A percentile compares a stretch with the other conserved stretches of the same genome.
Evolutionary conservation across 2,797 vertebrate genomes (phyloP).

Genomic region (Petrocephalus schoutedeni): DNA sequence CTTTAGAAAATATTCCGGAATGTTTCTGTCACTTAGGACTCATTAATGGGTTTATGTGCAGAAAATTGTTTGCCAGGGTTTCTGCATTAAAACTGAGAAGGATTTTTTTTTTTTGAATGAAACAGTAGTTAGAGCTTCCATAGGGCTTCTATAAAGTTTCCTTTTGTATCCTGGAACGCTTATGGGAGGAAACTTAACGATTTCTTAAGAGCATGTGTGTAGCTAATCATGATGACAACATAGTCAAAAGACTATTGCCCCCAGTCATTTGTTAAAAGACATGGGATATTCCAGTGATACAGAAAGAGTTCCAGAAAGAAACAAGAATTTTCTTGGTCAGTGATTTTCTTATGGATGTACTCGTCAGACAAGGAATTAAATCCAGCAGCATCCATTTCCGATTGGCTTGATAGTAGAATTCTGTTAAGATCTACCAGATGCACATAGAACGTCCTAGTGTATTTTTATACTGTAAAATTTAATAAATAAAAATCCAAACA

Average conservation of each 20-base stretch:
- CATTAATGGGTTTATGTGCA: slow-evolving; percentile 13
- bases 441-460: neutral
- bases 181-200: neutral
- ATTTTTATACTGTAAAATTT: neutral
- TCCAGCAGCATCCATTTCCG: neutral
- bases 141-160: neutral
- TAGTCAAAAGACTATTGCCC: neutral
- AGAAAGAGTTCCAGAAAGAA: neutral
- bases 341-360: neutral
- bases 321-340: neutral
- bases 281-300: neutral
- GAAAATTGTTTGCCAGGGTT: slow-evolving; percentile 1
- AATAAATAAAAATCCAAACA: neutral
- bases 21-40: slow-evolving; percentile 5
- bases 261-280: neutral
- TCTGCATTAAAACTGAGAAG: neutral
- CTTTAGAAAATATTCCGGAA: neutral
- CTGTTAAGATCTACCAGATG: neutral
- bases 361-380: neutral
- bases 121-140: neutral
- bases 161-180: neutral
- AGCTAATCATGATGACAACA: neutral
- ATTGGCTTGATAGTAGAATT: neutral
- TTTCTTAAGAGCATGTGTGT: neutral
- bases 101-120: neutral